Evolutionary conservation across 2,113 vertebrate genomes (phyloP).

Genomic region (Apodemus sylvaticus): DNA sequence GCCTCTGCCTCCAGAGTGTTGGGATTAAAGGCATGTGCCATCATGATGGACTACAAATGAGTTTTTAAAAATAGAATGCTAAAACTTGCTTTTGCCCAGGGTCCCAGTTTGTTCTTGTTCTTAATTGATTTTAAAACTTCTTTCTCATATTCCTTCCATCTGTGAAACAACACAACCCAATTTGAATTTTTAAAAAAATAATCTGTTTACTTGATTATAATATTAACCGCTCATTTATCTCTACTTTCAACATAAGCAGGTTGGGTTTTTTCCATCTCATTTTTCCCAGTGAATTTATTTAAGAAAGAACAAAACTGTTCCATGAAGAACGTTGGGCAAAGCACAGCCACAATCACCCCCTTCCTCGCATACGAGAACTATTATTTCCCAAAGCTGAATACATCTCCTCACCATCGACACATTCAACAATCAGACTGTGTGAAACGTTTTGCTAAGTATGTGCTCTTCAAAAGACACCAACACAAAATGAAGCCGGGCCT

Average conservation of each 20-base stretch:
- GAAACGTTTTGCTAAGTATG: neutral
- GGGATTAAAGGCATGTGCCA: neutral
- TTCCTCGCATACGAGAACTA: neutral
- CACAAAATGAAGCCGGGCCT: neutral
- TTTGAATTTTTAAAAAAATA: conserved; percentile 41
- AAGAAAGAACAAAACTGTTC: conserved; percentile 51
- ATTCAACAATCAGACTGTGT: conserved; percentile 28
- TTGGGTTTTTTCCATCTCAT: neutral
- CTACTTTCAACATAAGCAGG: neutral
- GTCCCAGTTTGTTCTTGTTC: neutral
- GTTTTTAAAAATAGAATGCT: neutral
- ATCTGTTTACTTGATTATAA: neutral
- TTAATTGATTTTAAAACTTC: conserved; percentile 23
- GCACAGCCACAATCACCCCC: neutral
- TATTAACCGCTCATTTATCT: conserved; percentile 10
- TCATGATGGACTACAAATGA: neutral
- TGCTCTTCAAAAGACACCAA: neutral
- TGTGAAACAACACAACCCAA: conserved; percentile 40
- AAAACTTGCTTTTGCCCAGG: neutral
- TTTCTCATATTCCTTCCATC: conserved; percentile 29
- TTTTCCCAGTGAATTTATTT: conserved; percentile 42
- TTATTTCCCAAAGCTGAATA: conserved; percentile 65
- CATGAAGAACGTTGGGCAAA: conserved; percentile 42
- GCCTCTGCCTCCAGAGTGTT: neutral
- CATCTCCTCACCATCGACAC: conserved; percentile 58